Evolutionary conservation across 2,113 vertebrate species (phyloP).

Genomic region (Megaptera novaeangliae): DNA sequence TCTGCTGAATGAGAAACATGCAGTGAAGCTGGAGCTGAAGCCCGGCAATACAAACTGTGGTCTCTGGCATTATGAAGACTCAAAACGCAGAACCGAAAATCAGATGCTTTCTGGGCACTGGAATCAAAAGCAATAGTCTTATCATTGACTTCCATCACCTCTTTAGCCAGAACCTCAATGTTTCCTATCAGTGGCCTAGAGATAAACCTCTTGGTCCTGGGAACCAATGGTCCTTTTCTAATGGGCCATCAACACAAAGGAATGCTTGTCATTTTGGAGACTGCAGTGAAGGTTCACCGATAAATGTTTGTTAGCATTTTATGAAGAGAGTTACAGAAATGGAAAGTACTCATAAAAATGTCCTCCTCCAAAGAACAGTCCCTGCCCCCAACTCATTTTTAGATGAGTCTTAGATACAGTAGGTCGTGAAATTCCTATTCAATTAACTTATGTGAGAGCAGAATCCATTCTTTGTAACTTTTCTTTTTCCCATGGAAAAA

Average conservation of each 20-base stretch:
- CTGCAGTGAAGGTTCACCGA: constrained; percentile 4
- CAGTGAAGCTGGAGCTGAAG: not conserved
- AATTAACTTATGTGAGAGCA: not conserved
- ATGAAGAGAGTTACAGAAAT: constrained; percentile 11
- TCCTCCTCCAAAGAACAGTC: not conserved
- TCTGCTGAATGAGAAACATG: not conserved
- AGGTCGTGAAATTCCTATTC: not conserved
- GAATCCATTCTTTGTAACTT: not conserved
- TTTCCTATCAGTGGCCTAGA: constrained; percentile 19
- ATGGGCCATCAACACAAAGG: constrained; percentile 29
- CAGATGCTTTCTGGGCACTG: not conserved
- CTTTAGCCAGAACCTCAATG: not conserved
- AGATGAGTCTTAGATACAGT: not conserved
- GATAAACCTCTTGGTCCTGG: constrained; percentile 31
- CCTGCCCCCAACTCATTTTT: not conserved
- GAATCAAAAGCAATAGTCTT: constrained; percentile 14
- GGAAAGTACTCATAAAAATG: constrained; percentile 1
- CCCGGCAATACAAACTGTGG: not conserved
- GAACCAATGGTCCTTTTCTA: constrained; percentile 39
- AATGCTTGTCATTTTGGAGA: constrained; percentile 15
- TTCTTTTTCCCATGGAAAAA: not conserved
- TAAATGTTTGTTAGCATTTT: constrained; percentile 44
- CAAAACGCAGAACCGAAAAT: not conserved
- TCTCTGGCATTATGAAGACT: constrained; percentile 12
- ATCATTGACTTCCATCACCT: not conserved